Percentiles rank a stretch among this genome's conserved stretches.
Evolutionary conservation across 1,140 invertebrate genomes (phyloP).

Genomic region (Lordiphosa stackelbergi): DNA sequence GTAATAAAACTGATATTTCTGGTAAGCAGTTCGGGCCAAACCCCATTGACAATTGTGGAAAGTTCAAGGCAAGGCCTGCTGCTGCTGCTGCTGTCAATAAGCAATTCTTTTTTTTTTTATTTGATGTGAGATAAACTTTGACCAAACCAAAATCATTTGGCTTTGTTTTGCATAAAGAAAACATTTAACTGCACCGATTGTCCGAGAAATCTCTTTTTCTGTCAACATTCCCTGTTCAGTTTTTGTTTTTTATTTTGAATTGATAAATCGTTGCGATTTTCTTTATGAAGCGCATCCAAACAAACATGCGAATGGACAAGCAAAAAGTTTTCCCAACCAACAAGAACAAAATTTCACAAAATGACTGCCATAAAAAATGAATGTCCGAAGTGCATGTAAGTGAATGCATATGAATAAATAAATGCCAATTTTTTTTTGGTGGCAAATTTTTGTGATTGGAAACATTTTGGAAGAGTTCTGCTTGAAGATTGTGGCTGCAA

Average conservation of each 20-base stretch:
- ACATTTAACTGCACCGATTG: conserved; percentile 18
- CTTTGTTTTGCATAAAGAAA: conserved; percentile 14
- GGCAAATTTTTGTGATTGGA: conserved; percentile 5
- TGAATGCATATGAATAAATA: conserved; percentile 19
- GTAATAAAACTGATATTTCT: too few species aligned
- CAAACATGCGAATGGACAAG: neutral
- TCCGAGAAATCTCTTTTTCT: conserved; percentile 10
- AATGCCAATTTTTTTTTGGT: conserved; percentile 5
- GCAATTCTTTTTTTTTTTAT: too few species aligned
- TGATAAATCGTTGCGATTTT: conserved; percentile 19
- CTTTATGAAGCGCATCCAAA: conserved; percentile 16
- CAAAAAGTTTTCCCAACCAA: conserved; percentile 1
- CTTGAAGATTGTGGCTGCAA: too few species aligned
- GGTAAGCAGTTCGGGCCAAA: too few species aligned
- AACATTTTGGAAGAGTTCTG: too few species aligned
- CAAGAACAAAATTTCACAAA: neutral
- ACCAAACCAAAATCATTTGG: too few species aligned
- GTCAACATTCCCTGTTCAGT: conserved; percentile 11
- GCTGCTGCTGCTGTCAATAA: too few species aligned
- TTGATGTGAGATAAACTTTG: conserved; percentile 11
- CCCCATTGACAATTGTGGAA: too few species aligned
- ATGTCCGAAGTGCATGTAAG: conserved; percentile 10
- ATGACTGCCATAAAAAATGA: conserved; percentile 13
- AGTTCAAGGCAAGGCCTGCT: too few species aligned
- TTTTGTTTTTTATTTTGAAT: conserved; percentile 8